Evolutionary conservation across 2,113 vertebrate genomes (phyloP), one percentile per base, ranked within the genome.

Genomic region (Ciconia stormi): DNA sequence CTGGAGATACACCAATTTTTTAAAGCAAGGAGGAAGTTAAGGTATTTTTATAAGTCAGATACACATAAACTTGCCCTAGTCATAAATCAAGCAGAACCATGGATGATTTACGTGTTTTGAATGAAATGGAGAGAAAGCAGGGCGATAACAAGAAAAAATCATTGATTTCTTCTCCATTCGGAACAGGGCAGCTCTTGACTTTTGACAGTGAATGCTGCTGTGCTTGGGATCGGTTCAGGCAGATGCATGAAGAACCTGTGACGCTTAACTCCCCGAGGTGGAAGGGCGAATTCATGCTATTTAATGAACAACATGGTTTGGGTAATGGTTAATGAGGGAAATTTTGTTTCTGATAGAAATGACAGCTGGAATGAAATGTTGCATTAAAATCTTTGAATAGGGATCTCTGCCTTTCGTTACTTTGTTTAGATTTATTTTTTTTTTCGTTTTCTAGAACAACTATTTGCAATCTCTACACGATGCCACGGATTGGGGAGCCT

Each of bases 391-490:
- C 38, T 69, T 30, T 10, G 55, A n/a, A 18, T 8, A 10, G 82
- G 25, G 40, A 29, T 79, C 71, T 50, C 58, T 67, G 42, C 23
- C 67, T 77, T 34, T 81, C 2, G 40, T 29, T 9, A 3, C 30
- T 19, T 80, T 10, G 13, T 73, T 89, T 9, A 67, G 7, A n/a
- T n/a, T n/a, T n/a, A n/a, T n/a, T 89, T 77, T 91, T 96, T 32
- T 50, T 40, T 94, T 97, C 97, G 89, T 77, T 90, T 96, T 96
- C 65, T 96, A 99, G 99, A 98, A 99, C 98, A 53, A 99, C 99
- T 65, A 99, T 99, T 97, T 99, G 99, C 95, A 99, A 99, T 97
- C 99, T 99, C 52, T 99, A 99, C 95, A 99, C 99, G 13, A 99
- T 99, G 99, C 99, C 99, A 15, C 98, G 99, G 26, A 99, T 99